phyloP scores from a whole-genome alignment of 1,140 invertebrate genomes.

The Galleria mellonella region DNA sequence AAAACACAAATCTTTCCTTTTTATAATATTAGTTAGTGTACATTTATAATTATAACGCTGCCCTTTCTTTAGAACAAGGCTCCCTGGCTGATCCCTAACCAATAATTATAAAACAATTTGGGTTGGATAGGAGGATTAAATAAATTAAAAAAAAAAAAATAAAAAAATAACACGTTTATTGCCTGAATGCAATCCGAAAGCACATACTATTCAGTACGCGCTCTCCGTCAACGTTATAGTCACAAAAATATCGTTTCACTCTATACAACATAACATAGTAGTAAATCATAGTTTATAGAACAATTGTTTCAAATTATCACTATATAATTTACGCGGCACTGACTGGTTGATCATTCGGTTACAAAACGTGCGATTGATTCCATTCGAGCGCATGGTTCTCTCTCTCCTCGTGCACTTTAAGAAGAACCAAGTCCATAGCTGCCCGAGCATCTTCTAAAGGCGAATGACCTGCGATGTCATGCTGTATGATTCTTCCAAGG shows the following conservation, averaged over 20 bases:
- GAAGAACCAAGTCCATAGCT: constrained; percentile 89
- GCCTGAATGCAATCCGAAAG: constrained; percentile 67
- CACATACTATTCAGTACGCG: constrained; percentile 64
- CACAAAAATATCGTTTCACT: constrained; percentile 35
- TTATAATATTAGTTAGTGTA: too few relatives aligned
- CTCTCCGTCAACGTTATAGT: constrained; percentile 68
- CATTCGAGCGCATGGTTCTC: constrained; percentile 24
- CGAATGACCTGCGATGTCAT: constrained; percentile 86
- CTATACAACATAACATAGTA: constrained; percentile 19
- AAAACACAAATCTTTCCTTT: too few relatives aligned
- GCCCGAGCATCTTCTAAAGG: constrained; percentile 91
- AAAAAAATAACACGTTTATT: constrained; percentile 72
- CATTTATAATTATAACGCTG: too few relatives aligned
- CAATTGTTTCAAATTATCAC: constrained; percentile 46
- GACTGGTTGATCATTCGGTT: constrained; percentile 59
- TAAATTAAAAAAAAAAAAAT: constrained; percentile 29
- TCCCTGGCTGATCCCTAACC: too few relatives aligned
- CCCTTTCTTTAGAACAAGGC: too few relatives aligned
- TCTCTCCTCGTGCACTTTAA: constrained; percentile 78
- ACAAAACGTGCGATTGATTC: constrained; percentile 38
- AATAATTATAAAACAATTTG: too few relatives aligned
- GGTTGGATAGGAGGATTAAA: neutral
- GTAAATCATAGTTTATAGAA: constrained; percentile 13
- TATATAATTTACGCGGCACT: constrained; percentile 56
- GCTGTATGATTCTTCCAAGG: constrained; percentile 87